phyloP scores from a whole-genome alignment of 1,140 invertebrate genomes.

The Drosophila sucinea region DNA sequence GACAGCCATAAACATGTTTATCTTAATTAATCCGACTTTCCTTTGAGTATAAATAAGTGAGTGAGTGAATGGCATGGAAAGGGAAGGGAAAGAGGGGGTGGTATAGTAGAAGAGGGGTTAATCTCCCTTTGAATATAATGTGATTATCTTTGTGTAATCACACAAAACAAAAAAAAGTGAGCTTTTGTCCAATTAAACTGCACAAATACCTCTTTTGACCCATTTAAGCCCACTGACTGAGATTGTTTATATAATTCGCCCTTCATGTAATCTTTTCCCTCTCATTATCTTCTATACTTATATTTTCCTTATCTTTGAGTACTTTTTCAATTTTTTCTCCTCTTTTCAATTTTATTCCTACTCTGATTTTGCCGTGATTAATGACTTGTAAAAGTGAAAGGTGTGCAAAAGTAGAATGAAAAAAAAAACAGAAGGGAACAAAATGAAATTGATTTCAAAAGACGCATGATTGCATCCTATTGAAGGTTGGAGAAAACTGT shows the following conservation, averaged over 20 bases:
- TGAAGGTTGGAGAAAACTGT: conserved; percentile 37
- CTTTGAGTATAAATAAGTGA: background rate
- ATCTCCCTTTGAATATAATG: conserved; percentile 59
- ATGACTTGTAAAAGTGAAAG: conserved; percentile 73
- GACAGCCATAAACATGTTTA: background rate
- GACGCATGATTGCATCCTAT: conserved; percentile 57
- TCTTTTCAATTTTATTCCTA: conserved; percentile 14
- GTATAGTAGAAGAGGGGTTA: background rate
- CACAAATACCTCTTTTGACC: conserved; percentile 54
- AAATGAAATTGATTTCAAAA: conserved; percentile 26
- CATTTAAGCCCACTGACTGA: conserved; percentile 50
- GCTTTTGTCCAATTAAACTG: conserved; percentile 54
- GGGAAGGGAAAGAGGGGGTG: background rate
- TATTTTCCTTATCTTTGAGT: conserved; percentile 29
- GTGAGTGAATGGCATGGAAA: background rate
- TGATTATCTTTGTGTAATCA: conserved; percentile 62
- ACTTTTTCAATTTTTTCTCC: conserved; percentile 34
- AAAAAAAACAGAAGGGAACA: background rate
- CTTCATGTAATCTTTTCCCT: background rate
- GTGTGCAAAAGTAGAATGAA: conserved; percentile 44
- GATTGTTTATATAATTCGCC: background rate
- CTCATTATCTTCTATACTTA: conserved; percentile 21
- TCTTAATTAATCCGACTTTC: conserved; percentile 14
- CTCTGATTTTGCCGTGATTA: conserved; percentile 51
- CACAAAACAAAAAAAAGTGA: conserved; percentile 22